phyloP scores from a whole-genome alignment of 2,113 vertebrate species.

The Pandion haliaetus region DNA sequence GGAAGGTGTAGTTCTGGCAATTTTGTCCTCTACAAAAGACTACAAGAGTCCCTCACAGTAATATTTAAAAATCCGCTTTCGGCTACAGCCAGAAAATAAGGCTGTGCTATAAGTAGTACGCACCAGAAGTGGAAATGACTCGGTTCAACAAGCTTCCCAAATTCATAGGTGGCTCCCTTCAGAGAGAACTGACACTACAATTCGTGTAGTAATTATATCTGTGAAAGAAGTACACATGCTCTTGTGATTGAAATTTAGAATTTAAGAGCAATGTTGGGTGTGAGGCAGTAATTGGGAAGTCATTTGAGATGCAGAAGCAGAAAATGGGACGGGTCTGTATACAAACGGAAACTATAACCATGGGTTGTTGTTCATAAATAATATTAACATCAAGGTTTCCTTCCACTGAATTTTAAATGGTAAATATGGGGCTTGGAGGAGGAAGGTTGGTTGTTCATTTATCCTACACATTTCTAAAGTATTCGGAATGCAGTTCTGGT shows the following conservation, averaged over 20 bases:
- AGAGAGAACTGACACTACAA: neutral
- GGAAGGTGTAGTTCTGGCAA: neutral
- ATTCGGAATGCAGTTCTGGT: neutral
- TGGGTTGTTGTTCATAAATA: neutral
- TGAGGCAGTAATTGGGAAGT: neutral
- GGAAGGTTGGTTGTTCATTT: neutral
- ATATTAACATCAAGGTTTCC: neutral
- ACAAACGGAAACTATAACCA: neutral
- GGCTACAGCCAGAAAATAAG: neutral
- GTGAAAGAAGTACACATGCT: neutral
- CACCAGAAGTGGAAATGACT: neutral
- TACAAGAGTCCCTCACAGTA: neutral
- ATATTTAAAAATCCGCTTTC: neutral
- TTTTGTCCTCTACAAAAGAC: neutral
- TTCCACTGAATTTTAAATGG: neutral
- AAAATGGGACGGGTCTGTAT: neutral
- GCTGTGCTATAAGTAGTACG: neutral
- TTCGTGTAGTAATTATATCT: neutral
- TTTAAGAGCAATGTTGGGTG: neutral
- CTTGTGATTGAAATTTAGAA: neutral
- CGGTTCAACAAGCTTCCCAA: neutral
- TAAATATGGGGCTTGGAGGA: neutral
- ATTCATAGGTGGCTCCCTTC: neutral
- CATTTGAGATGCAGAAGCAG: neutral
- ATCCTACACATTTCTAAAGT: neutral